These are phyloP conservation scores for Phaethon lepturus DNA, from an alignment of 2,113 vertebrate species.

Conservation along the genomic window DNA sequence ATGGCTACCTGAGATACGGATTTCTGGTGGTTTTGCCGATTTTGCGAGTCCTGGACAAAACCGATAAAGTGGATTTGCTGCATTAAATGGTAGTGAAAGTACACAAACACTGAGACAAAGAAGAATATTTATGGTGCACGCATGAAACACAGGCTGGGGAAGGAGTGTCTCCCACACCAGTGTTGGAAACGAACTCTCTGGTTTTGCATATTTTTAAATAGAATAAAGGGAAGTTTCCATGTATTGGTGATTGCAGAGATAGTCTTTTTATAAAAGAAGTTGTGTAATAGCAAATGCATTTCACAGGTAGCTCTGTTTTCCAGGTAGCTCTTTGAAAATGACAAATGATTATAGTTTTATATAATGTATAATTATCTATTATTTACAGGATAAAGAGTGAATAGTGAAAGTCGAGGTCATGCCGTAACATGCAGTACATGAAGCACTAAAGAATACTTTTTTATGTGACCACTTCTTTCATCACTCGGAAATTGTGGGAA, in stretches of 20 bases:
- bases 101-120: neutral
- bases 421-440: neutral
- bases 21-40: neutral
- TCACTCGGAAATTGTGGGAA: neutral
- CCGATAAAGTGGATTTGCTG: neutral
- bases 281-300: neutral
- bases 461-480: neutral
- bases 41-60: neutral
- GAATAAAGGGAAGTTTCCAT: neutral
- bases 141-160: neutral
- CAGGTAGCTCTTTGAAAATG: conserved; percentile 1
- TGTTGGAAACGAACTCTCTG: neutral
- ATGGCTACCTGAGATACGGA: neutral
- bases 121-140: neutral
- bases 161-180: neutral
- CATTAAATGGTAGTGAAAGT: neutral
- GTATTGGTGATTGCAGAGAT: neutral
- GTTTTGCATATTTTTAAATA: neutral
- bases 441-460: neutral
- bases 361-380: conserved; percentile 25
- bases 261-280: neutral
- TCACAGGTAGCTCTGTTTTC: neutral
- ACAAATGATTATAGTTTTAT: conserved; percentile 1
- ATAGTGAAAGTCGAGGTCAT: conserved; percentile 13
- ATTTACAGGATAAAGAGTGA: conserved; percentile 30